phyloP scores from a whole-genome alignment of 2,888 invertebrate species.

The Orchesellides sinensis region DNA sequence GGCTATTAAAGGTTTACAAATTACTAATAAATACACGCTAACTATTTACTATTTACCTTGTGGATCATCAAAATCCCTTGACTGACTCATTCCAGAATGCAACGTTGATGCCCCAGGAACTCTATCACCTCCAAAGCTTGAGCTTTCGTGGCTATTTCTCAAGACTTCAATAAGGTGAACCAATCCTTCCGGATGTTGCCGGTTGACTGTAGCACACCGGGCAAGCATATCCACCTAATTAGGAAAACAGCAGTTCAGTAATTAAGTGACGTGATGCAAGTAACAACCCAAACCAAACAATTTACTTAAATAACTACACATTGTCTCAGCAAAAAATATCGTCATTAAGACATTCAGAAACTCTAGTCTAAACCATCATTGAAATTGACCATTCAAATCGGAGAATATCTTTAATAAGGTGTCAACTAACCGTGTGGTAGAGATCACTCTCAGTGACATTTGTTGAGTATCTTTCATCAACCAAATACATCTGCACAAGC shows the following conservation, averaged over 20 bases:
- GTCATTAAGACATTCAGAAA: slow-evolving; percentile 61
- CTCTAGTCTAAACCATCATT: slow-evolving; percentile 72
- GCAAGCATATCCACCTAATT: slow-evolving; percentile 73
- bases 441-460: slow-evolving; percentile 90
- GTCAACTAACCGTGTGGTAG: slow-evolving; percentile 88
- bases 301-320: too few species aligned
- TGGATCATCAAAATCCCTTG: slow-evolving; percentile 77
- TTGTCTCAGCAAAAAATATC: slow-evolving; percentile 49
- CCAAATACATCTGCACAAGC: slow-evolving; percentile 89
- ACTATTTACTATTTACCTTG: slow-evolving; percentile 64
- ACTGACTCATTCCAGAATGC: slow-evolving; percentile 93
- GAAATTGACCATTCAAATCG: background rate
- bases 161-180: slow-evolving; percentile 73
- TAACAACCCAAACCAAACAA: too few species aligned
- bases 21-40: background rate
- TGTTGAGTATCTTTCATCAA: slow-evolving; percentile 87
- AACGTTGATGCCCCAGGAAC: slow-evolving; percentile 89
- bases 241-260: slow-evolving; percentile 8
- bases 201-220: slow-evolving; percentile 71
- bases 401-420: slow-evolving; percentile 6
- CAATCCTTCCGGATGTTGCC: slow-evolving; percentile 74
- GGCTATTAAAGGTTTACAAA: background rate
- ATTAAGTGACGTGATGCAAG: too few species aligned
- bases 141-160: slow-evolving; percentile 78
- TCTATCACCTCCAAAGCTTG: slow-evolving; percentile 83